A percentile compares a stretch with the other conserved stretches of the same genome.
Conservation (phyloP, 1,140 invertebrate genomes). For the Steinernema khuongi region DNA sequence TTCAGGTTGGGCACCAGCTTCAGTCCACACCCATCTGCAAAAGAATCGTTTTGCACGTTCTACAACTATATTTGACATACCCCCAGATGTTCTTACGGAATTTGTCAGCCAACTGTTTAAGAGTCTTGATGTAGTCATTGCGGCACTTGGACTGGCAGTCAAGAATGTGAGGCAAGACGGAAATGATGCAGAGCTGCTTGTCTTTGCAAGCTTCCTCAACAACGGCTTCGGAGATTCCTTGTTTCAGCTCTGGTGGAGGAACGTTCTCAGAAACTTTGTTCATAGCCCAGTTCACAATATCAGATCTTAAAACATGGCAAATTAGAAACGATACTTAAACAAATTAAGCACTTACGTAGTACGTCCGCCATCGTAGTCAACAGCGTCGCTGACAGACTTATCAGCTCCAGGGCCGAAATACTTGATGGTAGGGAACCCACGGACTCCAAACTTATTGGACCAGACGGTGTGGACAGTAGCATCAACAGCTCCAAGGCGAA, state of each 20-base stretch:
- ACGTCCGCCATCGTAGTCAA: constrained; percentile 76
- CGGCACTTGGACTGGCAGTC: constrained; percentile 92
- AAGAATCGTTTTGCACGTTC: neutral
- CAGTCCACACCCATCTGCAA: constrained; percentile 84
- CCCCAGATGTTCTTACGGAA: constrained; percentile 95
- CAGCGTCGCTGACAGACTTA: constrained; percentile 69
- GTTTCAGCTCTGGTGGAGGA: constrained; percentile 78
- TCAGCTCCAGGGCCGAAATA: constrained; percentile 80
- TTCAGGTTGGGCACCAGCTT: constrained; percentile 75
- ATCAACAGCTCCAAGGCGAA: constrained; percentile 90
- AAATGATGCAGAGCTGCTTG: constrained; percentile 72
- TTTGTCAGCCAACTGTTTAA: constrained; percentile 77
- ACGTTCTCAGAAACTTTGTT: constrained; percentile 80
- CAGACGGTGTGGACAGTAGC: constrained; percentile 81
- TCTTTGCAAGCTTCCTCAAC: constrained; percentile 53
- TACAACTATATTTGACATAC: constrained; percentile 63
- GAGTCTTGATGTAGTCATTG: constrained; percentile 75
- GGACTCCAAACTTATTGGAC: constrained; percentile 67
- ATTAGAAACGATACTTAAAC: neutral
- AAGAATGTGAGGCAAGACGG: constrained; percentile 88
- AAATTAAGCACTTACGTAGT: constrained; percentile 61
- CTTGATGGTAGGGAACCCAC: constrained; percentile 96
- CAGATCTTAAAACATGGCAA: constrained; percentile 60
- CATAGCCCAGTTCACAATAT: constrained; percentile 81
- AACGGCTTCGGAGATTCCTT: constrained; percentile 63